Percentiles rank a stretch among this genome's conserved stretches.
These are phyloP conservation scores for Ectemnius continuus DNA, from an alignment of 2,888 invertebrate genomes.

Conservation along the genomic window DNA sequence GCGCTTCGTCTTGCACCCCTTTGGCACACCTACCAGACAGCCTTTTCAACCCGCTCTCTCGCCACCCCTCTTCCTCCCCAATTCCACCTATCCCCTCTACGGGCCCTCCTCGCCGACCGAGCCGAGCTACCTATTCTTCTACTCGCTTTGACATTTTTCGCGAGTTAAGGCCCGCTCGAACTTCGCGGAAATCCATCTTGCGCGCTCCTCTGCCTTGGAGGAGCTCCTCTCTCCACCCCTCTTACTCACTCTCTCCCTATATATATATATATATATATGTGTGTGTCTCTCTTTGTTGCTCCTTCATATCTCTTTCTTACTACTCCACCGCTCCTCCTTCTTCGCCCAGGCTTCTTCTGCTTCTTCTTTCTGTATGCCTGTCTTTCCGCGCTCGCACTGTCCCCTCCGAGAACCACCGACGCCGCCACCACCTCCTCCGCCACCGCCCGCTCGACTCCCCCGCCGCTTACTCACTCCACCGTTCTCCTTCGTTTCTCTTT, in stretches of 20 bases:
- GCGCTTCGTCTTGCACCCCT: constrained; percentile 47
- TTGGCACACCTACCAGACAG: constrained; percentile 32
- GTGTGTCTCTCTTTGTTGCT: constrained; percentile 16
- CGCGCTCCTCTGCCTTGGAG: constrained; percentile 42
- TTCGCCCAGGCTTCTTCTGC: constrained; percentile 26
- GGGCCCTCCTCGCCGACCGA: constrained; percentile 29
- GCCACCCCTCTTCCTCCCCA: constrained; percentile 27
- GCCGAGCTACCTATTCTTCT: constrained; percentile 59
- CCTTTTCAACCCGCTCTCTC: constrained; percentile 26
- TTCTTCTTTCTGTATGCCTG: constrained; percentile 15
- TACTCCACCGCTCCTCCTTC: constrained; percentile 8
- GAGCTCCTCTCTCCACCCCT: constrained; percentile 18
- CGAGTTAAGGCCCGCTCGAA: constrained; percentile 66
- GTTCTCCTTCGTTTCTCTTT: constrained; percentile 37
- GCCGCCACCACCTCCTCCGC: no score
- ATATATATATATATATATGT: no score
- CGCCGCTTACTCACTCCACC: no score
- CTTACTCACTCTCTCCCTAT: constrained; percentile 15
- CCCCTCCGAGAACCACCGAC: not conserved
- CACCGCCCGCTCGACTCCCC: no score
- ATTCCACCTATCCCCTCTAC: constrained; percentile 11
- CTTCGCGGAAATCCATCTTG: constrained; percentile 68
- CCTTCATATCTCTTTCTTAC: constrained; percentile 34
- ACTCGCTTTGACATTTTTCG: constrained; percentile 69
- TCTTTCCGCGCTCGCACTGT: constrained; percentile 20